Conservation (phyloP, 2,113 vertebrate species). For the Paracanthobrama guichenoti region DNA sequence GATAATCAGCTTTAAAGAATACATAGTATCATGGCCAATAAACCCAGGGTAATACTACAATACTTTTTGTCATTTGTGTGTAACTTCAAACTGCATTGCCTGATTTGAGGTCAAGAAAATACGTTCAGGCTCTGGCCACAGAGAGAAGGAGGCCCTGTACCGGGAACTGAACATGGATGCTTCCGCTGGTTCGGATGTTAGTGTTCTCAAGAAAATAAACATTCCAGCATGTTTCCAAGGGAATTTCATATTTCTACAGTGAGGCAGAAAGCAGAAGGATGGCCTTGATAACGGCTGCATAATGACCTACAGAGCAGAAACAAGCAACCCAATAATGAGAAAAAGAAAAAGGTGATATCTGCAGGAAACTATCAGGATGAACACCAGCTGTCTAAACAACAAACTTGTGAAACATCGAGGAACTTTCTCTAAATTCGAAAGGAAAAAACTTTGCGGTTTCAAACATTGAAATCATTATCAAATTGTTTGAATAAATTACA, state of each 20-base stretch:
- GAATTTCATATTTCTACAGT: not conserved
- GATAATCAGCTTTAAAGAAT: not conserved
- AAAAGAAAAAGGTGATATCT: not conserved
- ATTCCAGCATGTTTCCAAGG: not conserved
- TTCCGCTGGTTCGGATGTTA: not conserved
- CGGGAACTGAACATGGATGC: not conserved
- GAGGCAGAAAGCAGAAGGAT: not conserved
- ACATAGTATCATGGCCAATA: not conserved
- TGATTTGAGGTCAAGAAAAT: not conserved
- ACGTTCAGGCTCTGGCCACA: not conserved
- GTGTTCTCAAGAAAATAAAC: not conserved
- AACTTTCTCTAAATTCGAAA: too few species aligned
- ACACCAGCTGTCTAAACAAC: not conserved
- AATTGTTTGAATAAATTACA: not conserved
- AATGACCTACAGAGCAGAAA: not conserved
- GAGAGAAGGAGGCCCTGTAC: not conserved
- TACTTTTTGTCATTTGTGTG: not conserved
- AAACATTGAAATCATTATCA: not conserved
- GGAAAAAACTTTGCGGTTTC: not conserved
- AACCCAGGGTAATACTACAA: not conserved
- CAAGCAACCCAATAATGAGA: not conserved
- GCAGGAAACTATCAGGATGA: not conserved
- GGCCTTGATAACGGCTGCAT: not conserved
- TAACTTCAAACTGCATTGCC: not conserved
- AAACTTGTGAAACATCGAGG: not conserved